Conservation (phyloP, 2,888 invertebrate genomes). For the Nomada ferruginata region DNA sequence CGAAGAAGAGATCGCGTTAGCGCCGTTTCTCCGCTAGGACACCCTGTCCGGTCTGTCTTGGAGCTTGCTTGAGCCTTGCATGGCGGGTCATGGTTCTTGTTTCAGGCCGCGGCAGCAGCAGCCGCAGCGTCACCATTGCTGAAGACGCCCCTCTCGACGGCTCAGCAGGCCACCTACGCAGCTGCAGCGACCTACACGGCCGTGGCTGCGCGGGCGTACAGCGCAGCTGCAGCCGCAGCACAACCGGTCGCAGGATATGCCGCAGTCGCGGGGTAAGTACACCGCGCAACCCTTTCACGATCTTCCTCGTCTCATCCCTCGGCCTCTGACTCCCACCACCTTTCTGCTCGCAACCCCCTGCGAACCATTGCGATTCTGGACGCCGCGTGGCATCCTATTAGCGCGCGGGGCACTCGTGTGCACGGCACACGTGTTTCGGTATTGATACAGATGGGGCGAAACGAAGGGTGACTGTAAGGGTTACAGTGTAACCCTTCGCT, state of each 20-base stretch:
- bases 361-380: slow-evolving; percentile 1
- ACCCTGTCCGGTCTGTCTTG: slow-evolving; percentile 63
- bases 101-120: slow-evolving; percentile 88
- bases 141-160: slow-evolving; percentile 93
- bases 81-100: slow-evolving; percentile 83
- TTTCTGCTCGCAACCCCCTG: slow-evolving; percentile 9
- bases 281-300: slow-evolving; percentile 15
- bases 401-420: too few species aligned
- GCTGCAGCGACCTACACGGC: slow-evolving; percentile 95
- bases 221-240: slow-evolving; percentile 90
- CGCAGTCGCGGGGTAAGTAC: slow-evolving; percentile 88
- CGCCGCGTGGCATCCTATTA: background rate
- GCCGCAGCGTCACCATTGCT: slow-evolving; percentile 92
- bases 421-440: too few species aligned
- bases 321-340: background rate
- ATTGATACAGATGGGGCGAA: too few species aligned
- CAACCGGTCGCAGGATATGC: slow-evolving; percentile 91
- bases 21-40: slow-evolving; percentile 53
- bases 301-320: slow-evolving; percentile 18
- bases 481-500: too few species aligned
- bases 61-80: slow-evolving; percentile 82
- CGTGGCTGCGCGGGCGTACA: slow-evolving; percentile 93
- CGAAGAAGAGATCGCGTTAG: slow-evolving; percentile 42
- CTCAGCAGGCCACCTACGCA: slow-evolving; percentile 95
- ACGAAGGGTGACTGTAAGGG: too few species aligned